Conservation (phyloP, 2,888 invertebrate genomes). For the Netelia melanura region DNA sequence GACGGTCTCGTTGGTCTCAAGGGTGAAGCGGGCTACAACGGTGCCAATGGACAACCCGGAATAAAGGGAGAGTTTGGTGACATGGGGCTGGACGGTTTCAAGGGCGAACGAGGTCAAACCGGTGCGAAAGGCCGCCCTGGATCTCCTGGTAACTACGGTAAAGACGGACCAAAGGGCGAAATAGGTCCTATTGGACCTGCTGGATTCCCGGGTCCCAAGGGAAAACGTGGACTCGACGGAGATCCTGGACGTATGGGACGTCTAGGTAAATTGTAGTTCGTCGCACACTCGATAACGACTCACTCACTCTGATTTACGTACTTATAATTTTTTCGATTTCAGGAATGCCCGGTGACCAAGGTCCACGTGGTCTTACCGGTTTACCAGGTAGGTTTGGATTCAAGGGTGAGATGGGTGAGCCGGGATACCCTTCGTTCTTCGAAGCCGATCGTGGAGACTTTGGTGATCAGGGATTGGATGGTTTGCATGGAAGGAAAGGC, state of each 20-base stretch:
- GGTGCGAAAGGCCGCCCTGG: conserved; percentile 77
- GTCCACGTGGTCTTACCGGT: conserved; percentile 84
- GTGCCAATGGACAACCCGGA: conserved; percentile 83
- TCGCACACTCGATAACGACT: no score
- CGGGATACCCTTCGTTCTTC: conserved; percentile 81
- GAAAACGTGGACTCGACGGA: conserved; percentile 88
- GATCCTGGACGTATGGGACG: conserved; percentile 87
- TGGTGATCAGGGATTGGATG: conserved; percentile 87
- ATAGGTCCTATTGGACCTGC: conserved; percentile 91
- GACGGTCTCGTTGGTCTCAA: conserved; percentile 74
- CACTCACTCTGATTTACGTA: background rate
- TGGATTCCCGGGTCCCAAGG: conserved; percentile 89
- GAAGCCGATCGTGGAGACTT: conserved; percentile 85
- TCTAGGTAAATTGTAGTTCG: conserved; percentile 82
- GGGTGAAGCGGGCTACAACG: conserved; percentile 83
- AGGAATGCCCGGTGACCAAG: conserved; percentile 86
- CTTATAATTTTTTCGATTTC: background rate
- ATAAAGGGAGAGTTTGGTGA: conserved; percentile 84
- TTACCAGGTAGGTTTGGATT: conserved; percentile 88
- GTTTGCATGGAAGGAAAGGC: conserved; percentile 86
- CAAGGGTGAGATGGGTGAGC: conserved; percentile 87
- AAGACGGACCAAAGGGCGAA: conserved; percentile 91
- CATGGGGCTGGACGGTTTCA: conserved; percentile 85
- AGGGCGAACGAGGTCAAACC: conserved; percentile 88
- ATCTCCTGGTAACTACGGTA: conserved; percentile 80